Evolutionary conservation across 2,888 invertebrate genomes (phyloP).

Genomic region (Drosophila kokeensis): DNA sequence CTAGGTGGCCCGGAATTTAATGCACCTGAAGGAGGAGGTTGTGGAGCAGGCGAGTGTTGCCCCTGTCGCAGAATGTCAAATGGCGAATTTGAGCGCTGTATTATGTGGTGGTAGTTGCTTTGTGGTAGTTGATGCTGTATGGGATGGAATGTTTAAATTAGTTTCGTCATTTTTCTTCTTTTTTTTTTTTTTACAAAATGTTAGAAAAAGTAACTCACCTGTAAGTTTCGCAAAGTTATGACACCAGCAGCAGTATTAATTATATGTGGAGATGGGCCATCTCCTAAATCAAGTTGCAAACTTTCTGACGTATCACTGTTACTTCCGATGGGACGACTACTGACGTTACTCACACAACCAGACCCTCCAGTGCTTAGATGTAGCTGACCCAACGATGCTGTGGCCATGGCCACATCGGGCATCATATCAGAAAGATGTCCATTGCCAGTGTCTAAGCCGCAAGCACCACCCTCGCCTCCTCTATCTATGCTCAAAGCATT

Average conservation of each 20-base stretch:
- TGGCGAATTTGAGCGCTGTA: constrained; percentile 85
- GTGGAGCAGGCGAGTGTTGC: constrained; percentile 82
- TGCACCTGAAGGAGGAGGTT: constrained; percentile 82
- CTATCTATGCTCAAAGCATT: constrained; percentile 86
- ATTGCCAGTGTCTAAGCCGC: constrained; percentile 88
- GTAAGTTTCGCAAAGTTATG: constrained; percentile 83
- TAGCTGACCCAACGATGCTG: constrained; percentile 89
- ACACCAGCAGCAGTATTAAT: constrained; percentile 75
- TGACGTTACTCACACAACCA: constrained; percentile 34
- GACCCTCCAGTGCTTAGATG: constrained; percentile 85
- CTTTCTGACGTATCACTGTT: constrained; percentile 84
- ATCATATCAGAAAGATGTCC: constrained; percentile 92
- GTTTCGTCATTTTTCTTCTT: background rate
- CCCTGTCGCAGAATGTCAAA: constrained; percentile 84
- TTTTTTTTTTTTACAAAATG: background rate
- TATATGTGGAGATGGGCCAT: constrained; percentile 89
- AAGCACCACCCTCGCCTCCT: constrained; percentile 85
- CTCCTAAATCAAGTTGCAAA: constrained; percentile 92
- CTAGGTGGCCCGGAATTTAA: constrained; percentile 85
- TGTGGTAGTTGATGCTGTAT: constrained; percentile 83
- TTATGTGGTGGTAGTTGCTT: constrained; percentile 84
- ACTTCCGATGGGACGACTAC: constrained; percentile 49
- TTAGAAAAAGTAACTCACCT: constrained; percentile 67
- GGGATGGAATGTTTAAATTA: constrained; percentile 18
- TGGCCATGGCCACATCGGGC: constrained; percentile 97